A percentile compares a stretch with the other conserved stretches of the same genome.
Conservation (phyloP, 2,797 vertebrate species). For the Podarcis siculus region DNA sequence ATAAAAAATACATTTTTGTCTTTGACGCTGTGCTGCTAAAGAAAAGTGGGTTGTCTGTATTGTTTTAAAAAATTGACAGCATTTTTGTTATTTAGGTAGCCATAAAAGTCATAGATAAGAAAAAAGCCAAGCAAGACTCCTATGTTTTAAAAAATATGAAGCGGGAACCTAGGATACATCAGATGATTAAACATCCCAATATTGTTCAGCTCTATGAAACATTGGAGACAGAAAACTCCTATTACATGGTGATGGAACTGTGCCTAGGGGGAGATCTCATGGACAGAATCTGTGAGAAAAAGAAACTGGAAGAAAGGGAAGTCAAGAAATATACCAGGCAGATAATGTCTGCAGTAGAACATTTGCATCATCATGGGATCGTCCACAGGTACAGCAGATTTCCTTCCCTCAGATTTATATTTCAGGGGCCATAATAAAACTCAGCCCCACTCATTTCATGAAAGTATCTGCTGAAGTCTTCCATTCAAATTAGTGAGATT, state of each 20-base stretch:
- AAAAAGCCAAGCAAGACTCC: constrained; percentile 85
- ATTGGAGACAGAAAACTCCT: constrained; percentile 87
- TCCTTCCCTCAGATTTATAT: not conserved
- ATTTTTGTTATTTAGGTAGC: constrained; percentile 76
- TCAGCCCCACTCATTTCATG: too few species aligned
- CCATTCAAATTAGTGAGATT: not conserved
- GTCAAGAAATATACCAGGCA: constrained; percentile 84
- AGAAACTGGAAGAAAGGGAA: constrained; percentile 84
- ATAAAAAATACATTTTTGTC: not conserved
- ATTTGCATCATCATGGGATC: constrained; percentile 82
- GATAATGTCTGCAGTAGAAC: constrained; percentile 84
- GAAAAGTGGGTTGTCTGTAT: not conserved
- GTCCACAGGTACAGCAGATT: constrained; percentile 81
- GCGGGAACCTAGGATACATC: constrained; percentile 84
- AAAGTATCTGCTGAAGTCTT: not conserved
- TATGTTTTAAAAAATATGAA: constrained; percentile 89
- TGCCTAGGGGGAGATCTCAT: constrained; percentile 86
- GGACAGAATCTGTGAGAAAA: constrained; percentile 85
- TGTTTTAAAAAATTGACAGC: constrained; percentile 20
- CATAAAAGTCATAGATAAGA: constrained; percentile 91
- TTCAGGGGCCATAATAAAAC: too few species aligned
- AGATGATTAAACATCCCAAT: constrained; percentile 87
- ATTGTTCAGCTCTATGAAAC: constrained; percentile 84
- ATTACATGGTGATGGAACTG: constrained; percentile 89
- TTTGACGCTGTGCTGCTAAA: constrained; percentile 1